phyloP scores from a whole-genome alignment of 2,797 vertebrate species.

The Podarcis lilfordi region DNA sequence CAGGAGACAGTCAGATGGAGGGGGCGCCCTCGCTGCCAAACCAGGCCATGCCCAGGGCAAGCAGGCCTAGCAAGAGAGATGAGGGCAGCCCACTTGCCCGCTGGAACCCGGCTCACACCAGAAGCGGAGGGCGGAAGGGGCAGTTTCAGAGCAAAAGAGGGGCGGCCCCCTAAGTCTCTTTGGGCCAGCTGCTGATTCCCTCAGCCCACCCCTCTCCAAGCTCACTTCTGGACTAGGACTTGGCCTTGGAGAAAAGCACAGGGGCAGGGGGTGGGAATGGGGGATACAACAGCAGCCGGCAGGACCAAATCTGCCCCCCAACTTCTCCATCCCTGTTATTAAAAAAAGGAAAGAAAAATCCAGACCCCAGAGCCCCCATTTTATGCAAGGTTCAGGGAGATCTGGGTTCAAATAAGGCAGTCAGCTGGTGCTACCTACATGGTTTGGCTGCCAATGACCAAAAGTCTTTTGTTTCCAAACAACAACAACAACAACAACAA shows the following conservation, averaged over 20 bases:
- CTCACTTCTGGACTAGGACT: background rate
- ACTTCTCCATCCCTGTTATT: no score
- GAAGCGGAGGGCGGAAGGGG: background rate
- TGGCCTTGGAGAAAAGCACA: background rate
- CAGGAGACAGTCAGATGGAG: no score
- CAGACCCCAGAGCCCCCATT: background rate
- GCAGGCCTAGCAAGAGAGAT: background rate
- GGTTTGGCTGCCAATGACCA: background rate
- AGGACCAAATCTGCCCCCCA: background rate
- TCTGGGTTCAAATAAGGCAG: background rate
- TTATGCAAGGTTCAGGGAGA: background rate
- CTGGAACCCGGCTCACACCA: background rate
- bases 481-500: no score
- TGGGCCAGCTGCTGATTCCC: background rate
- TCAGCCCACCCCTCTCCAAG: background rate
- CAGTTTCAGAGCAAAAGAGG: background rate
- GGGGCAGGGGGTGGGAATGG: no score
- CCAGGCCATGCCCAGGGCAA: no score
- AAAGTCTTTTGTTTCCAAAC: background rate
- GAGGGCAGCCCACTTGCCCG: background rate
- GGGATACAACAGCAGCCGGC: background rate
- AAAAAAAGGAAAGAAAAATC: background rate
- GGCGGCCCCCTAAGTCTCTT: no score
- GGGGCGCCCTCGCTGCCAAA: background rate
- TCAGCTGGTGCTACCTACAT: background rate